Percentiles rank a stretch among this genome's conserved stretches.
These are phyloP conservation scores for Trichomalopsis sarcophagae DNA, from an alignment of 1,140 invertebrate species.

Conservation along the genomic window DNA sequence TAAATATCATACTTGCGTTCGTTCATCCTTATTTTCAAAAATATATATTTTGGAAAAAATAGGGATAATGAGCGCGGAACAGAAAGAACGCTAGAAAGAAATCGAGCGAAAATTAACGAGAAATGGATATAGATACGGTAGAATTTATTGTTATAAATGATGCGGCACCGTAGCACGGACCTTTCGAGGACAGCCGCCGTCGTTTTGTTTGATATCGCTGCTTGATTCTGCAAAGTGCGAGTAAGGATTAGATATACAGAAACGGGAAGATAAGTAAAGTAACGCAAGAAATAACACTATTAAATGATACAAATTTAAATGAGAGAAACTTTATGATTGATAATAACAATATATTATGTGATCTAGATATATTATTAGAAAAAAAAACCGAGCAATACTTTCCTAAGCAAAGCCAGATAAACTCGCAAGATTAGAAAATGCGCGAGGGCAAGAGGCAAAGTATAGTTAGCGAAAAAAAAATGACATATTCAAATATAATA, in stretches of 20 bases:
- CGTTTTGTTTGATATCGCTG: constrained; percentile 36
- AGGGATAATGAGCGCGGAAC: background rate
- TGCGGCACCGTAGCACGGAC: constrained; percentile 23
- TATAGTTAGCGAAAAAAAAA: no score
- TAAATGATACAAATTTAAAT: constrained; percentile 9
- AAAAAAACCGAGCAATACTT: constrained; percentile 37
- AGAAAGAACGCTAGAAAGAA: background rate
- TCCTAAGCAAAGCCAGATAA: constrained; percentile 2
- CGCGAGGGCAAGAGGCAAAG: background rate
- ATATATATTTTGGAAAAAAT: constrained; percentile 17
- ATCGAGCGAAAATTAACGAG: background rate
- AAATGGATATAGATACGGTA: background rate
- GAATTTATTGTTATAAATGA: constrained; percentile 43
- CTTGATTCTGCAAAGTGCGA: constrained; percentile 2
- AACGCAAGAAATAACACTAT: background rate
- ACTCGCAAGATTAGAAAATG: background rate
- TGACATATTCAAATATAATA: background rate
- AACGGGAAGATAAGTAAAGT: background rate
- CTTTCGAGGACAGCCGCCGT: constrained; percentile 22
- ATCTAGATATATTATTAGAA: constrained; percentile 28
- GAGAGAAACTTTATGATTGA: constrained; percentile 34
- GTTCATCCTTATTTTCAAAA: no score
- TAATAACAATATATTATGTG: constrained; percentile 36
- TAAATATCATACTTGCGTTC: constrained; percentile 32
- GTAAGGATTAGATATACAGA: background rate